Conservation (phyloP, 2,797 vertebrate genomes). For the Cynodonichthys magdalenae region DNA sequence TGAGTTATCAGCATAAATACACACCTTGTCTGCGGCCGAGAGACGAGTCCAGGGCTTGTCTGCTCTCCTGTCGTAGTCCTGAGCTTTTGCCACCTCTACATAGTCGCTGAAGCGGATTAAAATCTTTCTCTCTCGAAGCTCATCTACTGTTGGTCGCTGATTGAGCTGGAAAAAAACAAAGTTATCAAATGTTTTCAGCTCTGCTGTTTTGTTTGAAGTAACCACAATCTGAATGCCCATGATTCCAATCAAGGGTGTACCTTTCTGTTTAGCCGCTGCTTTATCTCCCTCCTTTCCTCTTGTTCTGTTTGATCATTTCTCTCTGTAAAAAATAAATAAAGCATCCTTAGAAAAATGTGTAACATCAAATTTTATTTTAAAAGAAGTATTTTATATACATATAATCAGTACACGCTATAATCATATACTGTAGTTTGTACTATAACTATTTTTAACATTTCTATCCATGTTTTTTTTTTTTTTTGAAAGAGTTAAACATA, state of each 20-base stretch:
- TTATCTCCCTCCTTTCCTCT: slow-evolving; percentile 97
- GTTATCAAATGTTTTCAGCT: neutral
- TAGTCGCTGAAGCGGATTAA: slow-evolving; percentile 99
- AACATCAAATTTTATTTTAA: too few relatives aligned
- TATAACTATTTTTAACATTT: too few relatives aligned
- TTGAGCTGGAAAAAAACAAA: slow-evolving; percentile 86
- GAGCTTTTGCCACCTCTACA: slow-evolving; percentile 98
- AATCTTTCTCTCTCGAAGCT: slow-evolving; percentile 96
- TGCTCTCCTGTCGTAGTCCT: slow-evolving; percentile 97
- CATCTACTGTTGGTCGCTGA: slow-evolving; percentile 97
- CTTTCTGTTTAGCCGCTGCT: slow-evolving; percentile 97
- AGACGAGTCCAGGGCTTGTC: slow-evolving; percentile 99
- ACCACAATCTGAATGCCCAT: neutral
- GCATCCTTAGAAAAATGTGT: neutral
- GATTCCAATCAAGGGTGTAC: slow-evolving; percentile 66
- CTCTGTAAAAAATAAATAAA: slow-evolving; percentile 80
- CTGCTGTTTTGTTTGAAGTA: neutral
- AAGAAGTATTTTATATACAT: neutral
- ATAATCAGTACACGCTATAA: too few relatives aligned
- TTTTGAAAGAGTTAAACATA: too few relatives aligned
- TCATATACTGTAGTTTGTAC: too few relatives aligned
- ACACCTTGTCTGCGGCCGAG: slow-evolving; percentile 97
- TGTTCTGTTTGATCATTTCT: slow-evolving; percentile 98
- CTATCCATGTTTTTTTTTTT: too few relatives aligned
- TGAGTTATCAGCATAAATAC: neutral